Base-by-base conservation (phyloP, 1,140 invertebrate species). In the Formica exsecta region DNA sequence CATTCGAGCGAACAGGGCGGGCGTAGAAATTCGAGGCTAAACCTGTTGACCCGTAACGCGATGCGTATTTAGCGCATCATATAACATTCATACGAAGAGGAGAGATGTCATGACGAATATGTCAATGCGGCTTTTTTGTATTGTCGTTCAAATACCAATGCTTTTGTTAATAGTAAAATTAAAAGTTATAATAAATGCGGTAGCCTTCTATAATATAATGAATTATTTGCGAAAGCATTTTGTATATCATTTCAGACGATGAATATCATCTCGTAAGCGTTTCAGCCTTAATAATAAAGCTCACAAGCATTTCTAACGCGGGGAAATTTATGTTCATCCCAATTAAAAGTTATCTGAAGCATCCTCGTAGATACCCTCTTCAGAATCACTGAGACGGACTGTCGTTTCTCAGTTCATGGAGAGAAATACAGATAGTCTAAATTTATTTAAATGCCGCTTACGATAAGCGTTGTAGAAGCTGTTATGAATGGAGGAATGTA, bases 331-430 rank as follows among this genome's bases (percentile, higher is more conserved):
- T 83, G 68, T 83, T 83, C 79, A 74, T 73, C 79, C 68, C 68
- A 83, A 83, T 83, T 83, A 83, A 83, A 83, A 83, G 79, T 74
- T 83, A 83, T 83, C 79, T 61, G 57, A 83, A 62, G 79, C 68
- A 83, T 74, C 66, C 66, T 73, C 54, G 68, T 19, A 74, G 68
- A 83, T 83, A 83, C 68, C 16, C 62, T 77, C 61, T 32, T 83
- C 68, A 83, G 68, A 83, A 62, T 25, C 79, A 19, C 54, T 44
- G 54, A 62, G 38, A 68, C 79, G 54, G 44, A 83, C 68, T 74
- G 79, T 73, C 79, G 68, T 74, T 83, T 83, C 79, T 73, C 79
- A 74, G 68, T 74, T 83, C 79, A 62, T 48, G 57, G 38, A 74
- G 73, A 83, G 54, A 74, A 83, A 83, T 68, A 73, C 29, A 83